Base-by-base conservation (phyloP, 2,888 invertebrate genomes). In the Ophion costatus region DNA sequence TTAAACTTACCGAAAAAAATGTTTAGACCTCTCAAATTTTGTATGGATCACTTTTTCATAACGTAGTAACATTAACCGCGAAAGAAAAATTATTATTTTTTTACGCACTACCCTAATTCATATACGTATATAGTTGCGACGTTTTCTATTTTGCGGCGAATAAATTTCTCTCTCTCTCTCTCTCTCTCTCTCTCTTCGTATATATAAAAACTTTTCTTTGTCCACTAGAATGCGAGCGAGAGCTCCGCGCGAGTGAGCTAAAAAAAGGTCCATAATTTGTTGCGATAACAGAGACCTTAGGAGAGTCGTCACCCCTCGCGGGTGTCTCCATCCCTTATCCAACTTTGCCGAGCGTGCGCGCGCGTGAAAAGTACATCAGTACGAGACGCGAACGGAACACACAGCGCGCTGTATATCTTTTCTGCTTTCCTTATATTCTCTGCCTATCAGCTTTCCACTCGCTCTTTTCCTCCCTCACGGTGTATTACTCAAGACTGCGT, bases 361-460 rank as follows among this genome's bases (percentile, higher is more conserved):
- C 80, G 76, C 82, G 82, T 82, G 85, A 80, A 85, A 82, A 77
- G 80, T 85, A 85, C 80, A 85, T 85, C 85, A 82, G 76, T 73
- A 22, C n/a, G 79, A 85, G 80, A 82, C 79, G 82, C 82, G 80
- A 80, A 82, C 73, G 80, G 76, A 77, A 82, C 73, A 80, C 82
- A 71, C 42, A 2, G 33, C 38, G 38, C 56, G 69, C 29, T 80
- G 61, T 80, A n/a, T 77, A 42, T 79, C 24, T 77, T 80, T 56
- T 71, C 75, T 59, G 38, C 73, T 57, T 66, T 73, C 69, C 76
- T 79, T 71, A 38, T 59, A 59, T 66, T 45, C 74, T 22, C 64
- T 14, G 38, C 29, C 24, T 56, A 61, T 70, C 76, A 64, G 63
- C 61, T 51, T 42, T 66, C 61, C 38, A 33, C 59, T 45, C 76